phyloP scores from a whole-genome alignment of 1,140 invertebrate genomes.

The Calephelis virginiensis region DNA sequence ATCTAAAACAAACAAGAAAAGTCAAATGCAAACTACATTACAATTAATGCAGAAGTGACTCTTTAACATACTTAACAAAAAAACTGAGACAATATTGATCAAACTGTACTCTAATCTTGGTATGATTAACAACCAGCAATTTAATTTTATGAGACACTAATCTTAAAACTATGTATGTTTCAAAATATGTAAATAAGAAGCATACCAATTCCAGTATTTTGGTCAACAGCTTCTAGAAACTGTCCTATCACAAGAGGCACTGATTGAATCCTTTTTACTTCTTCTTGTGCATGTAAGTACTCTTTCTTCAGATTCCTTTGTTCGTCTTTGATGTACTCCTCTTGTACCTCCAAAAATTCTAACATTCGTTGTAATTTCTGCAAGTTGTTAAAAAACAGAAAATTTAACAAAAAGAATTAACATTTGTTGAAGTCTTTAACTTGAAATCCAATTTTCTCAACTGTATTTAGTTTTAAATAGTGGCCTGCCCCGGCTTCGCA shows the following conservation, averaged over 20 bases:
- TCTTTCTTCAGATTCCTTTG: constrained; percentile 98
- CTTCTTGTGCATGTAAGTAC: constrained; percentile 98
- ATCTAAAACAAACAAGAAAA: no score
- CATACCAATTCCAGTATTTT: constrained; percentile 95
- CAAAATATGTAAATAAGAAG: not conserved
- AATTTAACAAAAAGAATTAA: not conserved
- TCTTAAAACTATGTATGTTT: no score
- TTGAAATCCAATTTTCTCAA: no score
- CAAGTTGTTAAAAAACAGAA: constrained; percentile 32
- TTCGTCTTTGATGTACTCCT: constrained; percentile 99
- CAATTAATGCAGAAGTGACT: no score
- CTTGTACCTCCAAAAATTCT: constrained; percentile 98
- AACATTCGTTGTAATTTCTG: constrained; percentile 96
- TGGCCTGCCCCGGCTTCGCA: no score
- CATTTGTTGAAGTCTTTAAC: not conserved
- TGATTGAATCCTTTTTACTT: constrained; percentile 98
- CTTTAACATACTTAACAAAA: no score
- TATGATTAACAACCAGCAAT: no score
- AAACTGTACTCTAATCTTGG: no score
- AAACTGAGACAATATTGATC: no score
- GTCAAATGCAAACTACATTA: no score
- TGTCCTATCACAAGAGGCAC: constrained; percentile 98
- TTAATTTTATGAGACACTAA: no score
- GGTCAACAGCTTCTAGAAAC: constrained; percentile 98
- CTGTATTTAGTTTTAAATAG: no score